These are phyloP conservation scores for Nannoperca obscura DNA, from an alignment of 2,797 vertebrate species.

Conservation along the genomic window DNA sequence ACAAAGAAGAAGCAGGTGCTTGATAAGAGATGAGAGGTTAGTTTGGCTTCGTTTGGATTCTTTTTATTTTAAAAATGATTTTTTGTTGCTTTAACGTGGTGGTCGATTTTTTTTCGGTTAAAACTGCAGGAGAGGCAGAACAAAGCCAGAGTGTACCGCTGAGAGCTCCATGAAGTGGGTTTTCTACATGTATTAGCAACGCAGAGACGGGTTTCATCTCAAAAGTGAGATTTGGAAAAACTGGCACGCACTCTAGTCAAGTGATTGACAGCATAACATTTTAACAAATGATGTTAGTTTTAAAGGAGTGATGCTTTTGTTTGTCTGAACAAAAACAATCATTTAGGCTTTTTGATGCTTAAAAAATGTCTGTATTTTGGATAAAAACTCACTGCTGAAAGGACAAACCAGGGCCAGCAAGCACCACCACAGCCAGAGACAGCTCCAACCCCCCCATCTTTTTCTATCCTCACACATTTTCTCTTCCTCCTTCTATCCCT, in stretches of 20 bases:
- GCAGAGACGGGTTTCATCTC: conserved; percentile 19
- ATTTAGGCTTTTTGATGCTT: background rate
- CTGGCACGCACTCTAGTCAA: background rate
- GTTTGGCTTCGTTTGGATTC: conserved; percentile 30
- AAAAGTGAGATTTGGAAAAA: conserved; percentile 15
- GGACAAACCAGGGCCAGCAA: conserved; percentile 19
- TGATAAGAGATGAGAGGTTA: background rate
- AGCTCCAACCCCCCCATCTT: background rate
- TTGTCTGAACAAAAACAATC: background rate
- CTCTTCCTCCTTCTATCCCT: conserved; percentile 62
- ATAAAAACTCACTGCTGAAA: conserved; percentile 32
- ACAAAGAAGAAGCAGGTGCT: conserved; percentile 18
- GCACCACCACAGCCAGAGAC: conserved; percentile 32
- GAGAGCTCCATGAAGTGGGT: conserved; percentile 53
- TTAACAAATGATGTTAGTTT: conserved; percentile 15
- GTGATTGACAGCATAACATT: conserved; percentile 40
- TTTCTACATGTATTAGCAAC: conserved; percentile 36
- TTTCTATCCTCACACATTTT: conserved; percentile 39
- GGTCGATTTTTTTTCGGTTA: conserved; percentile 3
- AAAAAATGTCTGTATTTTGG: conserved; percentile 13
- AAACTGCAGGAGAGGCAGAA: conserved; percentile 40
- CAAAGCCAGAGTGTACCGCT: conserved; percentile 34
- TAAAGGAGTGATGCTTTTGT: background rate
- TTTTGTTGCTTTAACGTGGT: background rate
- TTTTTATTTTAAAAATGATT: conserved; percentile 17